Conservation (phyloP, 2,113 vertebrate genomes). For the Colius striatus region DNA sequence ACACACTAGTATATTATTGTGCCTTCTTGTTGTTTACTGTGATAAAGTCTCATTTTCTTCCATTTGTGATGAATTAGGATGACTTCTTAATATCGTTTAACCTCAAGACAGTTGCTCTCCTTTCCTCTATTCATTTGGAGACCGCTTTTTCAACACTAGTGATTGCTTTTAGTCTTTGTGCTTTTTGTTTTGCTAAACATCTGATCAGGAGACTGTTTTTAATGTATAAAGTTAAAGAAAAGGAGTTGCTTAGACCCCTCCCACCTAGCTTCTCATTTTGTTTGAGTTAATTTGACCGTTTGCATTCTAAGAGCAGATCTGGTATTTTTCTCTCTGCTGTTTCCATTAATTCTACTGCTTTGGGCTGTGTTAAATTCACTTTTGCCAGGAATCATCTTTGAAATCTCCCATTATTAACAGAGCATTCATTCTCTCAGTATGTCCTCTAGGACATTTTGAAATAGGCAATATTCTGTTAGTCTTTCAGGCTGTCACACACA, state of each 20-base stretch:
- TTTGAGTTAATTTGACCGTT: neutral
- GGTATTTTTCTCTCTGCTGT: neutral
- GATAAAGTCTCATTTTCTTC: neutral
- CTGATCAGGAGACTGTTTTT: neutral
- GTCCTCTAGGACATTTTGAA: constrained; percentile 20
- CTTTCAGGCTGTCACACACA: neutral
- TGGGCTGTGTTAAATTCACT: neutral
- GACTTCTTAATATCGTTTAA: neutral
- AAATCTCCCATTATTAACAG: constrained; percentile 32
- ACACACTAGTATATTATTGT: neutral
- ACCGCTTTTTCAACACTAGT: neutral
- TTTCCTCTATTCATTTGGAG: neutral
- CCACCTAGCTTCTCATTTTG: neutral
- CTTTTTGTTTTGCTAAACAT: neutral
- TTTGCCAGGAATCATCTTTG: constrained; percentile 18
- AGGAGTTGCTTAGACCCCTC: neutral
- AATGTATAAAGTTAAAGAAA: neutral
- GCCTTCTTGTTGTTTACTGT: neutral
- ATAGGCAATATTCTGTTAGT: neutral
- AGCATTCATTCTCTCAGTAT: neutral
- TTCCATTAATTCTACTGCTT: constrained; percentile 31
- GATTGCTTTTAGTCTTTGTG: neutral
- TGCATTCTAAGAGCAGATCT: neutral
- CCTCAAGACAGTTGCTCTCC: neutral
- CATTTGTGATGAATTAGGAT: neutral